Percentiles rank a stretch among this genome's conserved stretches.
These are phyloP conservation scores for Pogonomyrmex barbatus DNA, from an alignment of 1,140 invertebrate species.

Conservation along the genomic window DNA sequence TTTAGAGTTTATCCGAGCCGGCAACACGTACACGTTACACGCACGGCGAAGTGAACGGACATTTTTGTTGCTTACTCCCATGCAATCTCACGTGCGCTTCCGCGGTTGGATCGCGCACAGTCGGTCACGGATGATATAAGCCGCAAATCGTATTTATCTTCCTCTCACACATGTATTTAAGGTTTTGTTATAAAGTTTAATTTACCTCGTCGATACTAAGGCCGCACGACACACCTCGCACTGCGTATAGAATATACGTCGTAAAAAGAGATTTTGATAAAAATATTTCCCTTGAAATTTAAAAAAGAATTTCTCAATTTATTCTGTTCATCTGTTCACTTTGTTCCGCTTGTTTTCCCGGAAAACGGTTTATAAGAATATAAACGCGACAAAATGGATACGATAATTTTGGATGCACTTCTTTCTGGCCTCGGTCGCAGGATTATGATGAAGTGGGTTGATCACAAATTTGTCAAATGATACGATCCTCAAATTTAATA, in stretches of 20 bases:
- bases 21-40: not conserved
- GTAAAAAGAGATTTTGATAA: too few species aligned
- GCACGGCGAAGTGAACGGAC: not conserved
- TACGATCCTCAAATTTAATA: conserved; percentile 28
- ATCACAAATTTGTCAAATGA: conserved; percentile 44
- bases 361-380: not conserved
- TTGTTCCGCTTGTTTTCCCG: not conserved
- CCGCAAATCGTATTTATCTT: conserved; percentile 35
- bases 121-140: conserved; percentile 40
- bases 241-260: not conserved
- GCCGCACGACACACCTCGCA: too few species aligned
- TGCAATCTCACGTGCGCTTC: conserved; percentile 23
- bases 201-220: not conserved
- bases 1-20: conserved; percentile 40
- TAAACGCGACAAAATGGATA: not conserved
- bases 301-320: not conserved
- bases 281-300: too few species aligned
- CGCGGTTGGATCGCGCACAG: conserved; percentile 1
- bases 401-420: not conserved
- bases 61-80: conserved; percentile 37
- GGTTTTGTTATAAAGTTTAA: not conserved
- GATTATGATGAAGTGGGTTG: conserved; percentile 21
- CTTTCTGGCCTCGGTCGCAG: not conserved
- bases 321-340: not conserved
- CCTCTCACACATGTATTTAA: not conserved